phyloP scores from a whole-genome alignment of 2,888 invertebrate genomes.

The Acrobasis consociella region DNA sequence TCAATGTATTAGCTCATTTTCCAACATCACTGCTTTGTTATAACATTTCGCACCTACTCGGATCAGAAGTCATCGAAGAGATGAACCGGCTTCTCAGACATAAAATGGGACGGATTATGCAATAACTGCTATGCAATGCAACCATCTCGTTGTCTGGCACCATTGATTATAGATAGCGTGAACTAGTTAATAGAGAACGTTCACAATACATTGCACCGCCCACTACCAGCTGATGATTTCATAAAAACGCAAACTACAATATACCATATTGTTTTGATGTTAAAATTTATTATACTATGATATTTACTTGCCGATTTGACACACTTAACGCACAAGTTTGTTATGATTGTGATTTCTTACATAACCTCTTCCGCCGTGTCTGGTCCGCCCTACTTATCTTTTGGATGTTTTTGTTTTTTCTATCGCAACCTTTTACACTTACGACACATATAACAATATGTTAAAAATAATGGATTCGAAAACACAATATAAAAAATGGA shows the following conservation, averaged over 20 bases:
- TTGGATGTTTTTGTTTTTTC: too few relatives aligned
- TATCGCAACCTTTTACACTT: too few relatives aligned
- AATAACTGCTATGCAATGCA: neutral
- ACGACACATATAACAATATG: too few relatives aligned
- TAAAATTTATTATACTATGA: conserved; percentile 4
- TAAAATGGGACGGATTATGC: neutral
- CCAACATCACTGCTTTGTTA: too few relatives aligned
- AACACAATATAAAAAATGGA: too few relatives aligned
- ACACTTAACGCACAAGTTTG: conserved; percentile 3
- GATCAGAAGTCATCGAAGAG: neutral
- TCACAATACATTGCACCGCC: neutral
- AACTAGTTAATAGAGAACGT: neutral
- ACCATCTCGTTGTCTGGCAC: neutral
- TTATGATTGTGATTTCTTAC: neutral
- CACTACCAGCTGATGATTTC: neutral
- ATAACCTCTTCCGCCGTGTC: neutral
- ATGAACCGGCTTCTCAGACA: neutral
- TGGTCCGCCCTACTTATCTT: neutral
- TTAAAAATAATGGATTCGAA: too few relatives aligned
- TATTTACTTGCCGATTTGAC: conserved; percentile 1
- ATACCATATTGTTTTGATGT: neutral
- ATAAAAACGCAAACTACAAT: neutral
- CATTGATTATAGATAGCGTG: conserved; percentile 5
- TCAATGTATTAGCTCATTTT: neutral
- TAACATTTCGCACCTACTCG: too few relatives aligned